phyloP scores from a whole-genome alignment of 2,797 vertebrate genomes.

The Cephalopachus bancanus region DNA sequence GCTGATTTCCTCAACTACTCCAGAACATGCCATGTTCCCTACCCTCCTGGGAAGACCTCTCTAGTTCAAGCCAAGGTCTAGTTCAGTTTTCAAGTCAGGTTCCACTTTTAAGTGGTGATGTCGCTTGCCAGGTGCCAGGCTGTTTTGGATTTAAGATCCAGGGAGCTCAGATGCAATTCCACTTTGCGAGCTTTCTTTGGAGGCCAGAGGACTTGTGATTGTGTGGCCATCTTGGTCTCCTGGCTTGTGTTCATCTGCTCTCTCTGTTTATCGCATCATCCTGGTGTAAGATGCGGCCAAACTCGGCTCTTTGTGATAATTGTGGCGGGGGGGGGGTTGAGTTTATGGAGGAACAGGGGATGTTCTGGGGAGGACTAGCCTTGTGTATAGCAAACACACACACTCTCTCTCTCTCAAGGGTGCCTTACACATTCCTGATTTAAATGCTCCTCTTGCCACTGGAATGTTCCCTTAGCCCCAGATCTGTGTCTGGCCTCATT shows the following conservation, averaged over 20 bases:
- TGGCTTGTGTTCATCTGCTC: background rate
- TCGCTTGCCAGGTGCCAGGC: rapidly evolving
- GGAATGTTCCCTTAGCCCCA: background rate
- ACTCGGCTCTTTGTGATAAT: too few relatives aligned
- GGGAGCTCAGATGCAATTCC: background rate
- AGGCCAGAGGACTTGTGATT: background rate
- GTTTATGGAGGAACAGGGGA: background rate
- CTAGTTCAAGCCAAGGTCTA: background rate
- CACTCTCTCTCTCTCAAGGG: background rate
- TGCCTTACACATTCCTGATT: background rate
- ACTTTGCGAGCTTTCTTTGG: background rate
- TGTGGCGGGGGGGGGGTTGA: too few relatives aligned
- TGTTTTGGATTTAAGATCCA: background rate
- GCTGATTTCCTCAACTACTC: background rate
- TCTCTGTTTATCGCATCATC: background rate
- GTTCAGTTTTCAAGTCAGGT: background rate
- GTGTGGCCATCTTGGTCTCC: background rate
- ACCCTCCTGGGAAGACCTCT: background rate
- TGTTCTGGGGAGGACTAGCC: background rate
- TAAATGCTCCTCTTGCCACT: too few relatives aligned
- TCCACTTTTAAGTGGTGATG: background rate
- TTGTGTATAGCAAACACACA: background rate
- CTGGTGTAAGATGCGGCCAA: background rate
- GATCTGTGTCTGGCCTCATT: background rate
- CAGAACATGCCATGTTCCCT: background rate